phyloP scores from a whole-genome alignment of 2,797 vertebrate species.

The Phoebastria nigripes region DNA sequence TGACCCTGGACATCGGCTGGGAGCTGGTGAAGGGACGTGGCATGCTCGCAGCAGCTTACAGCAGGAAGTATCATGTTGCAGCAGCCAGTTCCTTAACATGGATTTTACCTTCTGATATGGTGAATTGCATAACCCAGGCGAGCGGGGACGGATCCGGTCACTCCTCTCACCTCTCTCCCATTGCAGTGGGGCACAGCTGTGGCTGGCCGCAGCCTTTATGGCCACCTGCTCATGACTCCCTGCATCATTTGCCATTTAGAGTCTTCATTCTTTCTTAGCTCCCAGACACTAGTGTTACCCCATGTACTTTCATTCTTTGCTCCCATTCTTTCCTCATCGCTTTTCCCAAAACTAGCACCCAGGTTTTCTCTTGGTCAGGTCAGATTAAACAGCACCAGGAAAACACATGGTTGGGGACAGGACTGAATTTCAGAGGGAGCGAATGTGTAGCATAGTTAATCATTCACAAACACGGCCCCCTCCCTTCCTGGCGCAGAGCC shows the following conservation, averaged over 20 bases:
- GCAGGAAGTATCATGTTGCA: background rate
- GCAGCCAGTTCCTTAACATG: background rate
- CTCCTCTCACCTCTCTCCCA: background rate
- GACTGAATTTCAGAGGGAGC: background rate
- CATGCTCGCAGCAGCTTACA: background rate
- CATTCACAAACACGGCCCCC: background rate
- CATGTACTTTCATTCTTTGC: background rate
- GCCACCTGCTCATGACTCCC: background rate
- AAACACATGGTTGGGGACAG: background rate
- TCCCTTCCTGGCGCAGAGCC: background rate
- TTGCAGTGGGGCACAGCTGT: background rate
- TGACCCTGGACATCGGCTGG: background rate
- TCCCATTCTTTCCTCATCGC: background rate
- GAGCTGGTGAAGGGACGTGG: background rate
- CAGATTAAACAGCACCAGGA: background rate
- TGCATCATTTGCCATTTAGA: background rate
- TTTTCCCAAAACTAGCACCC: background rate
- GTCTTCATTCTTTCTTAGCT: background rate
- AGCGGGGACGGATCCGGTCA: accelerated
- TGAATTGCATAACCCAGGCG: background rate
- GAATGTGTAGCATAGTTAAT: background rate
- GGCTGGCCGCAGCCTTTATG: background rate
- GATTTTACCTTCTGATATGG: accelerated
- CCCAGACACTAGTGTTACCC: background rate
- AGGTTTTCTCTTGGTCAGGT: background rate